These are phyloP conservation scores for Lepeophtheirus nordmannii DNA, from an alignment of 2,888 invertebrate genomes.

Conservation along the genomic window DNA sequence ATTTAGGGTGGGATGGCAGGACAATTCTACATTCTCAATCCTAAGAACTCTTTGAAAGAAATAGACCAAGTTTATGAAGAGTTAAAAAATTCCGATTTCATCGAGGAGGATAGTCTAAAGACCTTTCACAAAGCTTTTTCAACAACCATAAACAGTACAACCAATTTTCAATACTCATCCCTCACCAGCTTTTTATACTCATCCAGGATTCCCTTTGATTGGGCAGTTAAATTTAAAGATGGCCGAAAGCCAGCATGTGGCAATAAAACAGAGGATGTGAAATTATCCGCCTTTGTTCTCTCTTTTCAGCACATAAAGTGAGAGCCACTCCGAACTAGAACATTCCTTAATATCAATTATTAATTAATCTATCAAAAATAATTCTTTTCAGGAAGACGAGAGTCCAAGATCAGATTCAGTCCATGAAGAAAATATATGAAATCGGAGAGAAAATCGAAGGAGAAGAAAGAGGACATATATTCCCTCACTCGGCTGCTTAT, in stretches of 20 bases:
- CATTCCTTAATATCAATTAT: too few species aligned
- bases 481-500: conserved; percentile 27
- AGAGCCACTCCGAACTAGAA: too few species aligned
- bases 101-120: neutral
- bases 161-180: neutral
- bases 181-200: neutral
- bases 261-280: neutral
- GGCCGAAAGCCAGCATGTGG: neutral
- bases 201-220: neutral
- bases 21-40: neutral
- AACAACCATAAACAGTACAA: neutral
- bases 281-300: neutral
- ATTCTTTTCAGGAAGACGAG: neutral
- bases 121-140: neutral
- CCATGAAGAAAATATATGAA: neutral
- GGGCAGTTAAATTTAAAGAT: neutral
- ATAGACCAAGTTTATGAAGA: neutral
- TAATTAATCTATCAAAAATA: neutral
- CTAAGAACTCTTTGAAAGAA: neutral
- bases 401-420: neutral
- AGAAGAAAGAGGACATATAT: neutral
- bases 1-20: neutral
- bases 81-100: neutral
- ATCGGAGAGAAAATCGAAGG: neutral
- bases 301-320: neutral